Percentiles rank a stretch among this genome's conserved stretches.
phyloP scores from a whole-genome alignment of 2,888 invertebrate genomes.

The Leptogaster cylindrica region DNA sequence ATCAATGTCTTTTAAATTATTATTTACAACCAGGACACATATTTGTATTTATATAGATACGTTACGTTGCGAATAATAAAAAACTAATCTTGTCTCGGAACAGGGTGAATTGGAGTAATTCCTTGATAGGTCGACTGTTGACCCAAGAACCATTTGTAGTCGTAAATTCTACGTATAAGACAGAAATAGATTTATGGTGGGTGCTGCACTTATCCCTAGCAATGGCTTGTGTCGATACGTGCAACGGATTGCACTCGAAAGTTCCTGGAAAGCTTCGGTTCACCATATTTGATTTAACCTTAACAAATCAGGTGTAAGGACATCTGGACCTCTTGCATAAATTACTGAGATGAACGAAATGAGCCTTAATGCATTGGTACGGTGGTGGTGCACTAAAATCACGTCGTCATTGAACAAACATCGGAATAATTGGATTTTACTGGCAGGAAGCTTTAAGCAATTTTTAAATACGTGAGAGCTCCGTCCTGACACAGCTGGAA shows the following conservation, averaged over 20 bases:
- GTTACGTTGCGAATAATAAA: not conserved
- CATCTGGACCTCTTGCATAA: slow-evolving; percentile 31
- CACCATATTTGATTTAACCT: slow-evolving; percentile 7
- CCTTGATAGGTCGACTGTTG: too few species aligned
- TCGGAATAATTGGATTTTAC: slow-evolving; percentile 17
- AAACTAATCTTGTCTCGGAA: too few species aligned
- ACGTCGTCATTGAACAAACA: not conserved
- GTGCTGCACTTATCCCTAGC: not conserved
- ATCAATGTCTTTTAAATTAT: too few species aligned
- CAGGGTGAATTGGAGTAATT: too few species aligned
- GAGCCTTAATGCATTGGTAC: slow-evolving; percentile 8
- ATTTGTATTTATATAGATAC: not conserved
- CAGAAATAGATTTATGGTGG: not conserved
- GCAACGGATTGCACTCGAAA: too few species aligned
- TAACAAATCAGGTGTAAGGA: slow-evolving; percentile 6
- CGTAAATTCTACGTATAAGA: not conserved
- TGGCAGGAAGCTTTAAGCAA: slow-evolving; percentile 21
- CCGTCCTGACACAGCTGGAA: not conserved
- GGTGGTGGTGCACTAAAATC: not conserved
- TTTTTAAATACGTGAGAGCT: slow-evolving; percentile 6
- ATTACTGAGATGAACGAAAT: slow-evolving; percentile 26
- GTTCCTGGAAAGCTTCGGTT: too few species aligned
- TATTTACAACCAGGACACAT: too few species aligned
- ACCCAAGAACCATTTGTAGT: not conserved
- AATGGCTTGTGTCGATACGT: not conserved